Evolutionary conservation across 2,113 vertebrate genomes (phyloP).

Genomic region (Meles meles): DNA sequence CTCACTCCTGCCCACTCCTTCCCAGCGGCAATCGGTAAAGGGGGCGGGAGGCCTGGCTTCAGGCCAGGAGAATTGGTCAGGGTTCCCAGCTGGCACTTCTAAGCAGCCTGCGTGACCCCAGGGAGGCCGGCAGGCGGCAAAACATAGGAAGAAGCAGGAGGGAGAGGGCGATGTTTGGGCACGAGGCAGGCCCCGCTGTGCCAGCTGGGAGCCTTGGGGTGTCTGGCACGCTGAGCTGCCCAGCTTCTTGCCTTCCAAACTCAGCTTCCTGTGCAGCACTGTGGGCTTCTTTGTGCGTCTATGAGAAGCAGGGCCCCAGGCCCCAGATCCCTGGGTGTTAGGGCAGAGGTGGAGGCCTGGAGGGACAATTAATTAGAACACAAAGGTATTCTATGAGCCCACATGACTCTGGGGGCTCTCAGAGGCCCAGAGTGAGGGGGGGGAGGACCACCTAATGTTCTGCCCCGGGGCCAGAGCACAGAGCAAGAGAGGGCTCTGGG

Average conservation of each 20-base stretch:
- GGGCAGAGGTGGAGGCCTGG: neutral
- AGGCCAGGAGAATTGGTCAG: conserved; percentile 20
- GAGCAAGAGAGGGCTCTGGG: neutral
- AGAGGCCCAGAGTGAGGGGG: neutral
- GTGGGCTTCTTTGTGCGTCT: conserved; percentile 38
- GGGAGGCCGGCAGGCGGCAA: conserved; percentile 28
- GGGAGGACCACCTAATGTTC: neutral
- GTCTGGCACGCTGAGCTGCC: conserved; percentile 6
- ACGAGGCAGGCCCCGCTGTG: neutral
- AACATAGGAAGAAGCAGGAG: neutral
- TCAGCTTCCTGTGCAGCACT: conserved; percentile 51
- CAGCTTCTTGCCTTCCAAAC: conserved; percentile 49
- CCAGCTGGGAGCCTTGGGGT: conserved; percentile 35
- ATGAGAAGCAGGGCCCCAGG: neutral
- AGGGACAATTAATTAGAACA: neutral
- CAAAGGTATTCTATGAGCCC: neutral
- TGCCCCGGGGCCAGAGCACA: neutral
- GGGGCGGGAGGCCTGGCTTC: neutral
- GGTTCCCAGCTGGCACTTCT: neutral
- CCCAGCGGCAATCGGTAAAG: neutral
- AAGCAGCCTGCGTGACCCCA: neutral
- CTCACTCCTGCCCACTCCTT: neutral
- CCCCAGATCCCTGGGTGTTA: neutral
- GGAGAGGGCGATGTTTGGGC: neutral
- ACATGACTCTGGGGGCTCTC: neutral